Evolutionary conservation across 2,888 invertebrate genomes (phyloP).

Genomic region (Odontocerum albicorne): DNA sequence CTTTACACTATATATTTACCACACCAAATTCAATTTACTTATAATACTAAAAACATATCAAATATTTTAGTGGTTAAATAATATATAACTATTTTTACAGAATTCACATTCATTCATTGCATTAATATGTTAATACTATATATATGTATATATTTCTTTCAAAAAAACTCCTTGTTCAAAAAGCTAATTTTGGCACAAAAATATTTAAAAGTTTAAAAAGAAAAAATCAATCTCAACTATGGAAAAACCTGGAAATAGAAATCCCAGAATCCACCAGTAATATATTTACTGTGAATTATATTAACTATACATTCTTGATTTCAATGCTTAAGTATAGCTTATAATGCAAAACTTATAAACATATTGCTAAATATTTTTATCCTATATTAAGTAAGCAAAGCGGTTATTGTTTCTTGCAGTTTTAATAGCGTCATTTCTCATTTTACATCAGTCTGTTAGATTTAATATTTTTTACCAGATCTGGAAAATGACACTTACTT

Average conservation of each 20-base stretch:
- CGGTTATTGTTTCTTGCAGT: slow-evolving; percentile 19
- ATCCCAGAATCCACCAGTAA: not conserved
- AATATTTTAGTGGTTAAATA: slow-evolving; percentile 18
- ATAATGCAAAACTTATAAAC: slow-evolving; percentile 5
- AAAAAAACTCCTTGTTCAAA: too few species aligned
- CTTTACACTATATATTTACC: slow-evolving; percentile 2
- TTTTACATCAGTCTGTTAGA: slow-evolving; percentile 26
- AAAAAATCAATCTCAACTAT: too few species aligned
- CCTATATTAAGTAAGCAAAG: slow-evolving; percentile 16
- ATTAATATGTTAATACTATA: slow-evolving; percentile 18
- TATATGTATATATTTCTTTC: too few species aligned
- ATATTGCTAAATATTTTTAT: not conserved
- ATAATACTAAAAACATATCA: slow-evolving; percentile 11
- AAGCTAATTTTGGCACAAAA: too few species aligned
- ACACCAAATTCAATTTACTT: slow-evolving; percentile 18
- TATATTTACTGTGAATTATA: slow-evolving; percentile 3
- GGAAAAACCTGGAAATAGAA: too few species aligned
- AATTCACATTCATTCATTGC: slow-evolving; percentile 13
- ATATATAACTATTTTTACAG: slow-evolving; percentile 11
- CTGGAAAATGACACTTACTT: slow-evolving; percentile 52
- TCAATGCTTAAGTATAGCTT: not conserved
- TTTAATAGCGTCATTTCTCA: slow-evolving; percentile 23
- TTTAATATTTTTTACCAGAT: slow-evolving; percentile 29
- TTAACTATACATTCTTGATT: not conserved
- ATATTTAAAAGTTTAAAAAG: too few species aligned